Evolutionary conservation across 2,113 vertebrate species (phyloP).

Genomic region (Coracopsis vasa): DNA sequence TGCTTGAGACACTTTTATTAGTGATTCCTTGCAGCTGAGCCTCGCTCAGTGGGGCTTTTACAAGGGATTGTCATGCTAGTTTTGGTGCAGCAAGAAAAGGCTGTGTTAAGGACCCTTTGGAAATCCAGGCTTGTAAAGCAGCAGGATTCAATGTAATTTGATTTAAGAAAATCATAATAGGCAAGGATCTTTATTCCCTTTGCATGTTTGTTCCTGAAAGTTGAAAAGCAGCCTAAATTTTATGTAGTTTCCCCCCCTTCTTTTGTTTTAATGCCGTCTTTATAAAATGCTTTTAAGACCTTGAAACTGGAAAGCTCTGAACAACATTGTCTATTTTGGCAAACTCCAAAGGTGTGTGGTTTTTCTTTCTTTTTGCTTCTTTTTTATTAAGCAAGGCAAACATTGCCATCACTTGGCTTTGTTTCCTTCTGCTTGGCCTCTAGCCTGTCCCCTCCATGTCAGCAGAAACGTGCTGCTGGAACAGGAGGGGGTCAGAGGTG

Average conservation of each 20-base stretch:
- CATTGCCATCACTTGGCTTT: neutral
- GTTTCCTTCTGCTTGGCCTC: neutral
- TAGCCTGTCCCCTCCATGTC: neutral
- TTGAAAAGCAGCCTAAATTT: conserved; percentile 24
- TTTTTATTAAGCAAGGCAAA: neutral
- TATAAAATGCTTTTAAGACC: conserved; percentile 47
- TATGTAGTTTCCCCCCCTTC: neutral
- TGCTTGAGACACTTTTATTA: conserved; percentile 79
- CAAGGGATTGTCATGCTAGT: conserved; percentile 62
- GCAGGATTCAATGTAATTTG: conserved; percentile 60
- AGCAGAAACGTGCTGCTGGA: neutral
- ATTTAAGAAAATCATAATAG: conserved; percentile 58
- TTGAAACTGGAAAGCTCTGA: conserved; percentile 4
- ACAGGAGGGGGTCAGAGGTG: neutral
- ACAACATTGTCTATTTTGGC: conserved; percentile 22
- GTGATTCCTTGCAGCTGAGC: conserved; percentile 77
- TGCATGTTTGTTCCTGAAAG: conserved; percentile 42
- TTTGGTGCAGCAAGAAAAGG: conserved; percentile 62
- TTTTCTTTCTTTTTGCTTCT: neutral
- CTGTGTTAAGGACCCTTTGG: conserved; percentile 45
- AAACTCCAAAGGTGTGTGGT: neutral
- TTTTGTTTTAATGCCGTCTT: neutral
- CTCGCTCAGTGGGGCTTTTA: conserved; percentile 74
- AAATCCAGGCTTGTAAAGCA: conserved; percentile 67
- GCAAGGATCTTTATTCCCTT: conserved; percentile 45